These are phyloP conservation scores for Drosophila kanapiae DNA, from an alignment of 1,140 invertebrate species.

Conservation along the genomic window DNA sequence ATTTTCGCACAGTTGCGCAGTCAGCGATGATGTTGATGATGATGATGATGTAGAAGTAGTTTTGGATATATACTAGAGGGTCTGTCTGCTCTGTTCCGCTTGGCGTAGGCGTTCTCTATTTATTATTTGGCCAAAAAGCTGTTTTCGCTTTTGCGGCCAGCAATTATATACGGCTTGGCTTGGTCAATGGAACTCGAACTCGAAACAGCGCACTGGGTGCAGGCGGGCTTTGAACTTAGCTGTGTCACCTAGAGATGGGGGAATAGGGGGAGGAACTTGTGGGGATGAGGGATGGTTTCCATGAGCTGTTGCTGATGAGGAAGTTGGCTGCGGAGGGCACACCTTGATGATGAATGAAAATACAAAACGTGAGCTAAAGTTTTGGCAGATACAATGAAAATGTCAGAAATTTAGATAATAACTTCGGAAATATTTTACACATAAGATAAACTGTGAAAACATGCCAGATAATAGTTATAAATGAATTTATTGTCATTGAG, in stretches of 20 bases:
- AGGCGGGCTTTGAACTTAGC: conserved; percentile 69
- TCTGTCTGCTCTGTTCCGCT: conserved; percentile 58
- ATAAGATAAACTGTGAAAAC: not conserved
- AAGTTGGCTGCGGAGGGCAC: conserved; percentile 16
- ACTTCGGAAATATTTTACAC: not conserved
- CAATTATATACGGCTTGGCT: conserved; percentile 38
- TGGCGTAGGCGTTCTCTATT: conserved; percentile 66
- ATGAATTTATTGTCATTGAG: not conserved
- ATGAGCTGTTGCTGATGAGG: conserved; percentile 17
- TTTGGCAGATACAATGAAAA: not conserved
- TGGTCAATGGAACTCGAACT: conserved; percentile 74
- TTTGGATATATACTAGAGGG: conserved; percentile 23
- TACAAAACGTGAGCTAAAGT: conserved; percentile 3
- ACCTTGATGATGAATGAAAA: conserved; percentile 5
- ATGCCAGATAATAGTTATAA: not conserved
- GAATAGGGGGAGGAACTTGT: not conserved
- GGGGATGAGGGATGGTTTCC: conserved; percentile 1
- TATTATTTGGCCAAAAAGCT: conserved; percentile 68
- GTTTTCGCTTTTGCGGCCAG: conserved; percentile 54
- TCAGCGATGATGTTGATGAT: conserved; percentile 50
- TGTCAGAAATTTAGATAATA: not conserved
- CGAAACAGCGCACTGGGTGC: conserved; percentile 32
- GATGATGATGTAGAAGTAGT: conserved; percentile 29
- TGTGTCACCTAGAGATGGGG: conserved; percentile 49
- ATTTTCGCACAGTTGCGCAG: conserved; percentile 62